Conservation (phyloP, 2,113 vertebrate genomes). For the Embiotoca jacksoni region DNA sequence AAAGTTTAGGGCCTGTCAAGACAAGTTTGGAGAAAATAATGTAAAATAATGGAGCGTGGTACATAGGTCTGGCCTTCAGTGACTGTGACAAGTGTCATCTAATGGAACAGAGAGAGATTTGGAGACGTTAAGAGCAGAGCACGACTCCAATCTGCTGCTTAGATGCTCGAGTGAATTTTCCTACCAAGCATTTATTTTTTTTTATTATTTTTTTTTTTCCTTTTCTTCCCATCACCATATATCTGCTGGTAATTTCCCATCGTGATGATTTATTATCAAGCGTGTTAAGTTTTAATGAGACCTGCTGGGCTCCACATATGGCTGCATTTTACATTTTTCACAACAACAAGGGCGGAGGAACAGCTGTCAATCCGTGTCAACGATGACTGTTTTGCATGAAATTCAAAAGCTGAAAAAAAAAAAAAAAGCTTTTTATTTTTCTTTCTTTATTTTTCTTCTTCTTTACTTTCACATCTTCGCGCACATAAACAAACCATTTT, state of each 20-base stretch:
- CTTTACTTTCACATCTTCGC: constrained; percentile 67
- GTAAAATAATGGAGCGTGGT: constrained; percentile 13
- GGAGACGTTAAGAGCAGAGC: constrained; percentile 20
- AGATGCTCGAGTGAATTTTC: constrained; percentile 33
- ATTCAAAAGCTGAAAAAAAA: not conserved
- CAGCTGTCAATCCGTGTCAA: constrained; percentile 54
- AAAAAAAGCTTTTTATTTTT: too few species aligned
- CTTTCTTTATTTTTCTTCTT: constrained; percentile 11
- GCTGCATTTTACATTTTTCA: constrained; percentile 56
- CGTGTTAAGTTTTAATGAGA: constrained; percentile 46
- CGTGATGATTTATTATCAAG: constrained; percentile 54
- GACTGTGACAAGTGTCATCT: constrained; percentile 8
- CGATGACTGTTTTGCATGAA: constrained; percentile 1
- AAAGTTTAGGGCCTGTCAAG: constrained; percentile 31
- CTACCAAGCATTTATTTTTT: constrained; percentile 29
- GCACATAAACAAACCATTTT: constrained; percentile 53
- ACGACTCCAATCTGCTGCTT: not conserved
- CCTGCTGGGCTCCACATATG: constrained; percentile 46
- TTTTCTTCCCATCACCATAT: constrained; percentile 22
- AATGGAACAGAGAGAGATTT: constrained; percentile 40
- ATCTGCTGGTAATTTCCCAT: constrained; percentile 53
- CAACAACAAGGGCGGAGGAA: constrained; percentile 40
- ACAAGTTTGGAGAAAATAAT: constrained; percentile 27
- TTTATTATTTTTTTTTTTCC: too few species aligned
- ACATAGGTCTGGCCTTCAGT: constrained; percentile 23